A percentile compares a stretch with the other conserved stretches of the same genome.
These are phyloP conservation scores for Pseudomyrmex sp. DNA, from an alignment of 1,140 invertebrate species.

Conservation along the genomic window DNA sequence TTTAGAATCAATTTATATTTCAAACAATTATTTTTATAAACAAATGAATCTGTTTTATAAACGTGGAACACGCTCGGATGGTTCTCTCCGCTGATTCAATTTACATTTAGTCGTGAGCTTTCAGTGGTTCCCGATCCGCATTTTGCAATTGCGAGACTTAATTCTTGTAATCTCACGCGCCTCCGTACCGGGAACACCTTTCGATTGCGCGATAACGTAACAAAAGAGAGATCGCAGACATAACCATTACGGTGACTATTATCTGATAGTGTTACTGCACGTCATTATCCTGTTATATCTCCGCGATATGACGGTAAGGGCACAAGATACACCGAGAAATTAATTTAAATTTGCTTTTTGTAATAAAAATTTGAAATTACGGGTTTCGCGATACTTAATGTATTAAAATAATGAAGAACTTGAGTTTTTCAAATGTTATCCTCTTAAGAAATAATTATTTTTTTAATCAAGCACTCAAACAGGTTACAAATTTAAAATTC, in stretches of 20 bases:
- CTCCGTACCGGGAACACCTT: slow-evolving; percentile 17
- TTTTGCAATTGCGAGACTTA: slow-evolving; percentile 22
- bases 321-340: background rate
- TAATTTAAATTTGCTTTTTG: background rate
- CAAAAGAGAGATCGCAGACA: slow-evolving; percentile 24
- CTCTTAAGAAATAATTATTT: too few species aligned
- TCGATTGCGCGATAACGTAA: slow-evolving; percentile 42
- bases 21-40: background rate
- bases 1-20: background rate
- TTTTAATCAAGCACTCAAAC: too few species aligned
- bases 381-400: too few species aligned
- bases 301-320: background rate
- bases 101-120: background rate
- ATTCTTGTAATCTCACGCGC: slow-evolving; percentile 28
- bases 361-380: background rate
- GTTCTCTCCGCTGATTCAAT: too few species aligned
- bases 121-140: background rate
- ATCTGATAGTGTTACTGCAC: slow-evolving; percentile 38
- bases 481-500: too few species aligned
- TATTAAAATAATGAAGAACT: too few species aligned
- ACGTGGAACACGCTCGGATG: background rate
- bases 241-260: slow-evolving; percentile 37
- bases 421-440: too few species aligned
- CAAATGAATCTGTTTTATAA: too few species aligned
- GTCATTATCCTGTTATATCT: slow-evolving; percentile 22